Percentiles rank a stretch among this genome's conserved stretches.
phyloP scores from a whole-genome alignment of 2,797 vertebrate genomes.

The Acipenser oxyrinchus region DNA sequence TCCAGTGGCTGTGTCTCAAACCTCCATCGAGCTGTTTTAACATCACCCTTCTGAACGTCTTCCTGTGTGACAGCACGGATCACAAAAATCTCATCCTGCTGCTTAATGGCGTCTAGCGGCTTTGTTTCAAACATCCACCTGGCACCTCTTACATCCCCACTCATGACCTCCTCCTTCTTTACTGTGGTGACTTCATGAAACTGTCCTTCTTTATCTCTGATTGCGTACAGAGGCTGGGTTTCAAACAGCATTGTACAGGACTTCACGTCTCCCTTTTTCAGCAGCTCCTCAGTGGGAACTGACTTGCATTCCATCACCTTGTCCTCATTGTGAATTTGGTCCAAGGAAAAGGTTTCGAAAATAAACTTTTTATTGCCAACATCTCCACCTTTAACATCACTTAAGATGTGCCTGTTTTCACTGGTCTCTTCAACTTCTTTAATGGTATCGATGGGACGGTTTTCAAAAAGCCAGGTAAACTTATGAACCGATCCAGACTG shows the following conservation, averaged over 20 bases:
- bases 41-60: slow-evolving; percentile 73
- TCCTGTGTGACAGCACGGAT: slow-evolving; percentile 85
- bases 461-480: slow-evolving; percentile 92
- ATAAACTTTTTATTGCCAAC: slow-evolving; percentile 68
- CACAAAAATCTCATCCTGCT: slow-evolving; percentile 76
- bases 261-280: slow-evolving; percentile 59
- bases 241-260: slow-evolving; percentile 81
- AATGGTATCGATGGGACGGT: slow-evolving; percentile 70
- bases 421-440: slow-evolving; percentile 52
- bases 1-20: slow-evolving; percentile 85
- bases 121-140: slow-evolving; percentile 87
- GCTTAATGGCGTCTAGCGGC: slow-evolving; percentile 71
- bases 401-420: slow-evolving; percentile 40
- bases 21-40: slow-evolving; percentile 78
- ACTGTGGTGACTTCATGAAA: slow-evolving; percentile 83
- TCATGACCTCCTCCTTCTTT: slow-evolving; percentile 78
- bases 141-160: slow-evolving; percentile 69
- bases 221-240: slow-evolving; percentile 73
- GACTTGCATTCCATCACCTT: slow-evolving; percentile 38
- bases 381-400: slow-evolving; percentile 44
- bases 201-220: slow-evolving; percentile 75
- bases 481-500: slow-evolving; percentile 73
- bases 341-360: slow-evolving; percentile 74
- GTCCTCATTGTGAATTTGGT: slow-evolving; percentile 63
- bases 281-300: slow-evolving; percentile 43